phyloP scores from a whole-genome alignment of 2,888 invertebrate species.

The Eledona agricola region DNA sequence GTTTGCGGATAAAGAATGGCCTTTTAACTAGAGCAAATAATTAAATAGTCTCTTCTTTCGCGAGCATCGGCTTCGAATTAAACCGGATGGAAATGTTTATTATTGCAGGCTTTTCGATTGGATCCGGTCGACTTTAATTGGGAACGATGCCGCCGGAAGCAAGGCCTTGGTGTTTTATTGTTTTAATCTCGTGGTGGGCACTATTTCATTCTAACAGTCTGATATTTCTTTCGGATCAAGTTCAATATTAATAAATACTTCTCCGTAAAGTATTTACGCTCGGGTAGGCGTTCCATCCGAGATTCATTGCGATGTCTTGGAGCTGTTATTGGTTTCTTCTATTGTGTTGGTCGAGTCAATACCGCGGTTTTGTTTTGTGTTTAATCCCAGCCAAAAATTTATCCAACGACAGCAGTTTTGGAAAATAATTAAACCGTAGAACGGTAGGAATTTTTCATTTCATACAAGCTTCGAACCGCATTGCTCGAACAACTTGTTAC shows the following conservation, averaged over 20 bases:
- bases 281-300: conserved; percentile 53
- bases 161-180: conserved; percentile 38
- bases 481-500: no score
- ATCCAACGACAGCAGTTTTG: no score
- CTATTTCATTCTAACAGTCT: conserved; percentile 47
- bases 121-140: conserved; percentile 24
- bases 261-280: conserved; percentile 52
- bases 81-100: conserved; percentile 22
- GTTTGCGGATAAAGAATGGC: conserved; percentile 26
- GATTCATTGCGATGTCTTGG: conserved; percentile 60
- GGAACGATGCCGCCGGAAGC: conserved; percentile 13
- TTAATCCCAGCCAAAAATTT: no score
- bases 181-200: conserved; percentile 40
- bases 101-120: conserved; percentile 16
- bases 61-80: conserved; percentile 10
- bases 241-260: conserved; percentile 54
- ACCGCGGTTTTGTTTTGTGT: conserved; percentile 9
- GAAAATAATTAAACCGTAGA: no score
- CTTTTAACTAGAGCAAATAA: conserved; percentile 33
- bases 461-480: no score
- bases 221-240: conserved; percentile 48
- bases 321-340: conserved; percentile 50
- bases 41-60: conserved; percentile 26
- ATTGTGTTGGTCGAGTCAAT: conserved; percentile 48
- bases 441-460: no score